Base-by-base conservation (phyloP, 1,140 invertebrate species). In the Temnothorax curvispinosus region DNA sequence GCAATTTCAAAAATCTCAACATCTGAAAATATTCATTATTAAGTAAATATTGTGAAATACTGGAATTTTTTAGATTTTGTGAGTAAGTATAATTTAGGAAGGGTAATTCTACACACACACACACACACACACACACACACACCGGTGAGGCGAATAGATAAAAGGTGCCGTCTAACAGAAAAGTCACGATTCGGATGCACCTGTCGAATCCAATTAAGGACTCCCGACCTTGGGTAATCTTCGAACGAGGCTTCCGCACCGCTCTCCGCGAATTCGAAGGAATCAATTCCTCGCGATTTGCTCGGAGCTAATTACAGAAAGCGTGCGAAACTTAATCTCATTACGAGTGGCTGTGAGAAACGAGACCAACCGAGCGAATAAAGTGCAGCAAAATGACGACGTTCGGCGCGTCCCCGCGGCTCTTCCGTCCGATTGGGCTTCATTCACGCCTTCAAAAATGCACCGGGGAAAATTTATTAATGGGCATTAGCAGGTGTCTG, bases 401-500 rank as follows among this genome's bases (percentile, higher is more conserved):
- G 38, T 21, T 21, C 38, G n/a, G n/a, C n/a, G 18, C 47, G 35
- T 27, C 60, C 77, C 77, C 47, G 50, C 67, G 67, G 18, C 7
- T n/a, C 50, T 89, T 89, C 88, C 89, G 35, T 32, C 27, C 85
- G 75, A 78, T 90, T 87, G 81, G 84, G 62, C 88, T 60, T 58
- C 77, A 69, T 87, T 76, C 85, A 56, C 58, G 60, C 77, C 35
- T 58, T 74, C 86, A 81, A 78, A 90, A 88, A 90, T 88, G 85
- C 67, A 87, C 58, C 85, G 72, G 64, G 65, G 84, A 78, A 87
- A 89, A 90, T 90, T 60, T 80, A 85, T 67, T 89, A 89, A 90
- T 89, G 58, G 89, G 87, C 67, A 87, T 90, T 90, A 90, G 89
- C 89, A 91, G 89, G 89, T 91, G 89, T 86, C 80, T 90, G 76